A percentile compares a stretch with the other conserved stretches of the same genome.
phyloP scores from a whole-genome alignment of 2,888 invertebrate species.

The Dugesia japonica region DNA sequence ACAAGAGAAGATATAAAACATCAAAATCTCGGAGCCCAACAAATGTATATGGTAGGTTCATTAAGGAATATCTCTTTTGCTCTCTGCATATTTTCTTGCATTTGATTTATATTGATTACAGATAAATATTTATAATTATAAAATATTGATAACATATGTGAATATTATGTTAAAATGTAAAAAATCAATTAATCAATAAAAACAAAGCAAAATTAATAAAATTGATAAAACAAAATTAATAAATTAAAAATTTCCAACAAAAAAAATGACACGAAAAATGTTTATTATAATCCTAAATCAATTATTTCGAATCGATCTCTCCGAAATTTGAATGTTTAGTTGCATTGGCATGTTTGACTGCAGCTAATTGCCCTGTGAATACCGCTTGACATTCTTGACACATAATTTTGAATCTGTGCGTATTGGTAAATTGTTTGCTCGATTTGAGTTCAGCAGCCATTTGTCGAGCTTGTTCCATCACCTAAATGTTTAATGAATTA shows the following conservation, averaged over 20 bases:
- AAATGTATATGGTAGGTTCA: too few species aligned
- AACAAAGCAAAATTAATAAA: neutral
- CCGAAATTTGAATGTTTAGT: constrained; percentile 59
- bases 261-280: neutral
- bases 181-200: neutral
- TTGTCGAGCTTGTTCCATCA: constrained; percentile 65
- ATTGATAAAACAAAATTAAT: neutral
- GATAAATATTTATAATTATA: too few species aligned
- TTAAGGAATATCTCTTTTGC: too few species aligned
- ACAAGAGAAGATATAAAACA: too few species aligned
- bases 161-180: neutral
- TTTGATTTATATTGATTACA: too few species aligned
- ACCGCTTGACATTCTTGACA: constrained; percentile 65
- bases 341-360: constrained; percentile 66
- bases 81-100: too few species aligned
- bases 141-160: too few species aligned
- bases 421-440: constrained; percentile 73
- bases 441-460: constrained; percentile 72
- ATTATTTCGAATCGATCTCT: constrained; percentile 40
- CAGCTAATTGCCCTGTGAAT: constrained; percentile 65
- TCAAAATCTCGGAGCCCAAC: too few species aligned
- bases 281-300: neutral
- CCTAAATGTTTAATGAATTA: constrained; percentile 38
- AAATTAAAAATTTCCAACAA: neutral
- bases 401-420: constrained; percentile 66